These are phyloP conservation scores for Synodontis membranacea DNA, from an alignment of 2,113 vertebrate species.

Conservation along the genomic window DNA sequence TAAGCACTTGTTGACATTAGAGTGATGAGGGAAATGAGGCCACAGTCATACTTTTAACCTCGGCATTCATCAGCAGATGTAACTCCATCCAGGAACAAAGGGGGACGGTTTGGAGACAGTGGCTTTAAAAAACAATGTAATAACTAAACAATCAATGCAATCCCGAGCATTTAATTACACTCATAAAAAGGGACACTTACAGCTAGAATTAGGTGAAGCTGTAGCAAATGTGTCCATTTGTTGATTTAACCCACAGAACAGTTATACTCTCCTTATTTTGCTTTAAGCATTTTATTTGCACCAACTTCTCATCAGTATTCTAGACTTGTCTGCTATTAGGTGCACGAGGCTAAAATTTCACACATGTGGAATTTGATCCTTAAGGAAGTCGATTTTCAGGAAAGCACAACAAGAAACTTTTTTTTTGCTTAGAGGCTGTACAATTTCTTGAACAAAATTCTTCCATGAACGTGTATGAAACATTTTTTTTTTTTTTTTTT, in stretches of 20 bases:
- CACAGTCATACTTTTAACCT: slow-evolving; percentile 56
- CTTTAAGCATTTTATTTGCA: not conserved
- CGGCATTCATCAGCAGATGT: slow-evolving; percentile 27
- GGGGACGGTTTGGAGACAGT: not conserved
- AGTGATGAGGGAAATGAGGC: slow-evolving; percentile 55
- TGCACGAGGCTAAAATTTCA: not conserved
- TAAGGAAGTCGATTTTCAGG: not conserved
- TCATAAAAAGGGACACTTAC: not conserved
- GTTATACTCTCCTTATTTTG: not conserved
- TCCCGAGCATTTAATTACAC: not conserved
- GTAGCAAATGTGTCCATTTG: not conserved
- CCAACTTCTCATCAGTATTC: not conserved
- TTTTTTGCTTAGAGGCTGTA: not conserved
- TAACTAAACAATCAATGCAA: not conserved
- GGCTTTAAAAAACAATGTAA: slow-evolving; percentile 28
- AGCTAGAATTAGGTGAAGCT: not conserved
- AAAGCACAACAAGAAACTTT: not conserved
- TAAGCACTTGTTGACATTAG: slow-evolving; percentile 69
- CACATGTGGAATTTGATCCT: not conserved
- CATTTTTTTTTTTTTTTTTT: not conserved
- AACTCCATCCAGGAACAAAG: slow-evolving; percentile 26
- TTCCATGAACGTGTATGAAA: not conserved
- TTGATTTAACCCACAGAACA: slow-evolving; percentile 9
- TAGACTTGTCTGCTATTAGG: not conserved
- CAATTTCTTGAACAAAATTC: not conserved